Evolutionary conservation across 2,797 vertebrate genomes (phyloP), one percentile per base, ranked within the genome.

Genomic region (Sarcoramphus papa): DNA sequence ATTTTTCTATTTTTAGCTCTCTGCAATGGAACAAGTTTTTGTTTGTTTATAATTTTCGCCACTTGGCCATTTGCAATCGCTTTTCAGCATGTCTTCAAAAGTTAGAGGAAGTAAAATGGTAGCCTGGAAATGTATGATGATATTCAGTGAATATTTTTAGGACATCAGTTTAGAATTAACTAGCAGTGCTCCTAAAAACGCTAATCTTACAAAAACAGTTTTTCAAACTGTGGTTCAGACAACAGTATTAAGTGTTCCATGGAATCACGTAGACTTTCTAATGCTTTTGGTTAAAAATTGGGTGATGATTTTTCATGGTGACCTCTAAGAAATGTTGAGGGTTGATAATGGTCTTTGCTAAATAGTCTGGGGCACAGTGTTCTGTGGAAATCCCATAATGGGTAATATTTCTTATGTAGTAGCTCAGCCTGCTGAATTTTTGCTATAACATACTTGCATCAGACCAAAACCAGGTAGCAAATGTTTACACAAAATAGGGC

Each of bases 191-290:
- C 14, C 28, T 54, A 33, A 47, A 90, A 92, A 69, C 19, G 18
- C 15, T 70, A 8, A 21, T 67, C 21, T 65, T 85, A 17, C 11
- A 37, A 48, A 51, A 51, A 2, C 5, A 21, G 4, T 3, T 41
- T 65, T 68, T 81, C 19, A n/a, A 37, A 37, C 12, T 22, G n/a
- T 41, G 30, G 4, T 37, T n/a, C 8, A 20, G 16, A 60, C 3
- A 18, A 6, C 2, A 28, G 8, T 5, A 31, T 30, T 54, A 7
- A 20, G 28, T 37, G 8, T 60, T 73, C 35, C 10, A 2, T 40
- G 53, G 53, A 45, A 50, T 72, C 23, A 1, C 0, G 0, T 23
- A 28, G 28, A 14, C 23, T 70, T 79, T 75, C 8, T 16, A 20
- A 57, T 2, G 6, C 16, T 75, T 77, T 67, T 31, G 43, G 24